Percentiles rank a stretch among this genome's conserved stretches.
Conservation (phyloP, 2,888 invertebrate species). For the Resseliella maxima region DNA sequence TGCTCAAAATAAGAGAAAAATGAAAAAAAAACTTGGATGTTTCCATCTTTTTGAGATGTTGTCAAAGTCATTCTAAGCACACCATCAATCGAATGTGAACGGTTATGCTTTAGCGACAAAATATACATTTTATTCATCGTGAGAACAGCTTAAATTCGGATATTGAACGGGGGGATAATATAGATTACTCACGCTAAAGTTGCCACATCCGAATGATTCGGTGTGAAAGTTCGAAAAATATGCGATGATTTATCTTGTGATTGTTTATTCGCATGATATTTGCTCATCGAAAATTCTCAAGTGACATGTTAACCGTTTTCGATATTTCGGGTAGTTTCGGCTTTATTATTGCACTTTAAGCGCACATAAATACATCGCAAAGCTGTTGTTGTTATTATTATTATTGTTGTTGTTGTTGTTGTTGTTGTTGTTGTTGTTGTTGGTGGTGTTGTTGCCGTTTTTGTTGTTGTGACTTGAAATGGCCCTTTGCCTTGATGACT, state of each 20-base stretch:
- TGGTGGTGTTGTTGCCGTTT: too few relatives aligned
- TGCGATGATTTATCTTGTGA: slow-evolving; percentile 20
- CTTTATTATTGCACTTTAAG: slow-evolving; percentile 28
- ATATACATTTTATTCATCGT: neutral
- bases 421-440: neutral
- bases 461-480: neutral
- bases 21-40: neutral
- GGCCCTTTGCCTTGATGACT: neutral
- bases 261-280: slow-evolving; percentile 36
- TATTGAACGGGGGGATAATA: slow-evolving; percentile 35
- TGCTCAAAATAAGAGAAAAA: neutral
- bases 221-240: neutral
- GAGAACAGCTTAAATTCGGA: slow-evolving; percentile 41
- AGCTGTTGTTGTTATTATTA: neutral
- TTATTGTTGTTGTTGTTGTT: neutral
- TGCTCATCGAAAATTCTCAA: slow-evolving; percentile 1
- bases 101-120: neutral
- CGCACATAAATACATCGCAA: slow-evolving; percentile 7
- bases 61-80: slow-evolving; percentile 16
- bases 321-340: slow-evolving; percentile 10
- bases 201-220: slow-evolving; percentile 14
- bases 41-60: slow-evolving; percentile 13
- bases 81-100: slow-evolving; percentile 24
- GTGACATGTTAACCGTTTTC: slow-evolving; percentile 48
- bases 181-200: slow-evolving; percentile 28